Conservation (phyloP, 2,888 invertebrate species). For the Thymelicus sylvestris region DNA sequence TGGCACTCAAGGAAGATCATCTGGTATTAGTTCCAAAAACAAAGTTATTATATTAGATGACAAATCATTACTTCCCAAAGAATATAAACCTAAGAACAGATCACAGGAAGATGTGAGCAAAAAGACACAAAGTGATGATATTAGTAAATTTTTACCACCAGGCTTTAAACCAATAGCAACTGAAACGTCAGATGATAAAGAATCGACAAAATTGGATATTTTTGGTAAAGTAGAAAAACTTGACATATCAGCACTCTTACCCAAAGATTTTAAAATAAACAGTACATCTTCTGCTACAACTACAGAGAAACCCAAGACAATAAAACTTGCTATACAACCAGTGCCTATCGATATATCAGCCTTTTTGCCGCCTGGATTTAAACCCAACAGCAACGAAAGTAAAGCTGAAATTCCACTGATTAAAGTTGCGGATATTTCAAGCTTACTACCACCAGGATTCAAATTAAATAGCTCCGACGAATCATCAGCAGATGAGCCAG, state of each 20-base stretch:
- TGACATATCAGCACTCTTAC: constrained; percentile 86
- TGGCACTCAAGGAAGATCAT: constrained; percentile 78
- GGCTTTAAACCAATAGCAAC: constrained; percentile 84
- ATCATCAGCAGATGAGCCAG: constrained; percentile 32
- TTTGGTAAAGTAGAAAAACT: constrained; percentile 62
- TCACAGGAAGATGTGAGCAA: constrained; percentile 69
- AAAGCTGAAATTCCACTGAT: constrained; percentile 51
- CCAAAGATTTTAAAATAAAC: constrained; percentile 85
- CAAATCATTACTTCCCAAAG: constrained; percentile 81
- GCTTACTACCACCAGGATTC: constrained; percentile 87
- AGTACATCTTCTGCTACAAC: constrained; percentile 50
- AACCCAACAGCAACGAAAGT: constrained; percentile 62
- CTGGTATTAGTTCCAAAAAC: constrained; percentile 84
- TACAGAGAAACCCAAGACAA: constrained; percentile 59
- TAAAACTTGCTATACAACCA: constrained; percentile 57
- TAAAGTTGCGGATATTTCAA: constrained; percentile 81
- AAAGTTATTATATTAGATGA: constrained; percentile 84
- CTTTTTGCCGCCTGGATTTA: constrained; percentile 87
- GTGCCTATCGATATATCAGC: constrained; percentile 82
- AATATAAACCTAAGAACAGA: constrained; percentile 78
- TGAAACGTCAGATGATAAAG: constrained; percentile 58
- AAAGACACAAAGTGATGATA: constrained; percentile 82
- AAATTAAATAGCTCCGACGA: constrained; percentile 68
- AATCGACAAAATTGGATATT: constrained; percentile 59
- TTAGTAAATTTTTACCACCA: constrained; percentile 87